Percentiles rank a stretch among this genome's conserved stretches.
phyloP scores from a whole-genome alignment of 1,140 invertebrate genomes.

The Drosophila cardini region DNA sequence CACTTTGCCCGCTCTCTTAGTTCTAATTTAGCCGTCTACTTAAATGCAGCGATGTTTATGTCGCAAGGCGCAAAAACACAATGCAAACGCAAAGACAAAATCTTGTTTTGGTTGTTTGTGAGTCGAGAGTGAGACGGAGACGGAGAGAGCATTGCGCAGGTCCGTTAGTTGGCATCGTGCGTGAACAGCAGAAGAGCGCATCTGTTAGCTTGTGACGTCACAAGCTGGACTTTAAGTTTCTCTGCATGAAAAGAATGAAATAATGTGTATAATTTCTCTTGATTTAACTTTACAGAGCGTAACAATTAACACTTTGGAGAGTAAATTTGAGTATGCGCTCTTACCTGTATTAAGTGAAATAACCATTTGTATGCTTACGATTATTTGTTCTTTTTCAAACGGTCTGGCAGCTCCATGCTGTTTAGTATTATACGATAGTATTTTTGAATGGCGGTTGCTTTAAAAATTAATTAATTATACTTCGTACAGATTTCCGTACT shows the following conservation, averaged over 20 bases:
- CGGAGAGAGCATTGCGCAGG: conserved; percentile 39
- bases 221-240: not conserved
- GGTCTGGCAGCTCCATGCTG: conserved; percentile 20
- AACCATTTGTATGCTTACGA: too few species aligned
- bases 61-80: conserved; percentile 48
- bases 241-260: too few species aligned
- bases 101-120: conserved; percentile 50
- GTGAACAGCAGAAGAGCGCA: conserved; percentile 1
- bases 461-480: too few species aligned
- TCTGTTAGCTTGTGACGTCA: conserved; percentile 3
- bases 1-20: conserved; percentile 19
- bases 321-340: too few species aligned
- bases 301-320: too few species aligned
- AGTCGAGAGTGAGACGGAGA: conserved; percentile 11
- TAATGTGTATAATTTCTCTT: too few species aligned
- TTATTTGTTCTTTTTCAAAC: conserved; percentile 9
- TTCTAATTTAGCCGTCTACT: conserved; percentile 5
- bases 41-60: conserved; percentile 35
- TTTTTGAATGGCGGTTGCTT: not conserved
- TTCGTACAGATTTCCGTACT: too few species aligned
- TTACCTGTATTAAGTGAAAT: too few species aligned
- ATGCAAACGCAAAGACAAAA: conserved; percentile 46
- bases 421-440: conserved; percentile 7
- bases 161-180: conserved; percentile 34
- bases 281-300: too few species aligned